A percentile compares a stretch with the other conserved stretches of the same genome.
Evolutionary conservation across 2,113 vertebrate genomes (phyloP).

Genomic region (Ammodytes dubius): DNA sequence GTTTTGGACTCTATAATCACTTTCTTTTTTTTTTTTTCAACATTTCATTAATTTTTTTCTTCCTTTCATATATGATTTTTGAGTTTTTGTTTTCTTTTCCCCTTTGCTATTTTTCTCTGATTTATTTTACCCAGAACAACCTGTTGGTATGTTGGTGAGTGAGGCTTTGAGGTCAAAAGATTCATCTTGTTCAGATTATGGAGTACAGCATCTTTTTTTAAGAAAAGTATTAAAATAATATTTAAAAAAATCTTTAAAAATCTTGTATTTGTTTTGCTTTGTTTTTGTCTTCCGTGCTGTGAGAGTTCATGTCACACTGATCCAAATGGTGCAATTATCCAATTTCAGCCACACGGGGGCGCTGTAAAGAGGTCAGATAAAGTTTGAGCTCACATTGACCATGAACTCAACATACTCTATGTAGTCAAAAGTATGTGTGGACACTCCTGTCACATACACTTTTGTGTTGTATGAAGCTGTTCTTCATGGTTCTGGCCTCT

Average conservation of each 20-base stretch:
- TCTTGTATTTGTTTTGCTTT: neutral
- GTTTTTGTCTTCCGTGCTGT: neutral
- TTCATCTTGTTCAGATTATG: conserved; percentile 78
- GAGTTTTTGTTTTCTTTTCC: conserved; percentile 44
- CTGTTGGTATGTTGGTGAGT: conserved; percentile 77
- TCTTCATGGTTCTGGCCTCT: neutral
- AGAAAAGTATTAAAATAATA: conserved; percentile 83
- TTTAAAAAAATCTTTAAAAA: conserved; percentile 57
- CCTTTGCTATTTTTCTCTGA: conserved; percentile 34
- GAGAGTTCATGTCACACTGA: no score
- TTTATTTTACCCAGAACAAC: conserved; percentile 70
- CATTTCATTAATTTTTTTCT: conserved; percentile 39
- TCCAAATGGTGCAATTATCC: neutral
- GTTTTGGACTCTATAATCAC: conserved; percentile 59
- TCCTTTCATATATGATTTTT: conserved; percentile 64
- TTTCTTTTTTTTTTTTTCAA: conserved; percentile 22
- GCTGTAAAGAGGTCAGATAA: neutral
- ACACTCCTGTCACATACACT: neutral
- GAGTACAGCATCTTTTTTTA: conserved; percentile 77
- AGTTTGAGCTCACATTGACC: neutral
- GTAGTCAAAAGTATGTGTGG: neutral
- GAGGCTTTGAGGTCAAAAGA: conserved; percentile 79
- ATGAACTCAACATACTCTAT: neutral
- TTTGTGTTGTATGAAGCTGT: no score
- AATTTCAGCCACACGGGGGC: conserved; percentile 14